Evolutionary conservation across 2,888 invertebrate species (phyloP).

Genomic region (Dioctria linearis): DNA sequence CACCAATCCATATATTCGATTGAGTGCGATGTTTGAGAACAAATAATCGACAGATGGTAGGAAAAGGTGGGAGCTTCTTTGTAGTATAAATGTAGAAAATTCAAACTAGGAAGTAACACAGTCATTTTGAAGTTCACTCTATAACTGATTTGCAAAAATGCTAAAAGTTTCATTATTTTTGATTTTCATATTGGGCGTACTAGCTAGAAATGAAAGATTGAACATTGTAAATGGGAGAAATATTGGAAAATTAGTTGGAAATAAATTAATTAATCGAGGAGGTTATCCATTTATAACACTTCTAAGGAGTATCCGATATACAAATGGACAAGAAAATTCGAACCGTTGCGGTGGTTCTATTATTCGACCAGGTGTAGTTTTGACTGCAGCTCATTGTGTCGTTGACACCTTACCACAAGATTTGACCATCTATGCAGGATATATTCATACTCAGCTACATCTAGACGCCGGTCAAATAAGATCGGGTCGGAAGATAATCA

Average conservation of each 20-base stretch:
- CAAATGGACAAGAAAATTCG: not conserved
- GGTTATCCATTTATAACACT: not conserved
- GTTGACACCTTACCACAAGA: not conserved
- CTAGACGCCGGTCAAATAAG: not conserved
- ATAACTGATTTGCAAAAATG: not conserved
- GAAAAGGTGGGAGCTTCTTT: no score
- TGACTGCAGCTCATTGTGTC: conserved; percentile 25
- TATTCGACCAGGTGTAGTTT: not conserved
- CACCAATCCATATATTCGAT: no score
- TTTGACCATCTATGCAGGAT: not conserved
- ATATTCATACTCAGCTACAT: not conserved
- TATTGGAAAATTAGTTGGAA: not conserved
- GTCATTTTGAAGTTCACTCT: no score
- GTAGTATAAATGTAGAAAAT: no score
- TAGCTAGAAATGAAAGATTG: not conserved
- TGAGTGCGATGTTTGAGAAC: no score
- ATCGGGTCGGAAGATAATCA: not conserved
- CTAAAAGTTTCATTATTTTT: not conserved
- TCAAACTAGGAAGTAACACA: no score
- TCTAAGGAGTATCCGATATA: not conserved
- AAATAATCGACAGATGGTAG: no score
- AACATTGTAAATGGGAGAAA: not conserved
- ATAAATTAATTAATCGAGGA: not conserved
- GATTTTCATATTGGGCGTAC: not conserved
- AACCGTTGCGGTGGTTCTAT: not conserved